Evolutionary conservation across 1,140 invertebrate species (phyloP), one percentile per base, ranked within the genome.

Genomic region (Caerostris extrusa): DNA sequence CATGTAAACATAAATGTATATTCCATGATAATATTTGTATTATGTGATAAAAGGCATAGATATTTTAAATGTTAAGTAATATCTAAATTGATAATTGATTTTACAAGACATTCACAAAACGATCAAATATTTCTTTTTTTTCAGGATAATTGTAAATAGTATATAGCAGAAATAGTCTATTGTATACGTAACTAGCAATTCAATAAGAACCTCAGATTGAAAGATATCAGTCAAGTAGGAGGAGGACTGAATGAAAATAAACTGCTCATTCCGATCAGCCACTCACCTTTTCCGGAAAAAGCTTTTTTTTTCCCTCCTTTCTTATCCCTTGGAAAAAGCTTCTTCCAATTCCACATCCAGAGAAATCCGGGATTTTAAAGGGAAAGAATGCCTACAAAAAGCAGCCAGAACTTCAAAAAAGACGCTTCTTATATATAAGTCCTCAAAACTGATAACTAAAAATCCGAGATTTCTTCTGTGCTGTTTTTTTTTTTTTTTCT

Each of bases 361-460:
- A 85, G n/a, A n/a, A n/a, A 58, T 60, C 55, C 57, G 82, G 17
- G n/a, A 85, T 58, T 58, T 58, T 58, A 85, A 85, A 85, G 82
- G 14, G 55, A 85, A 85, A 85, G 82, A 85, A 85, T 85, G 82
- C 55, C 82, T 60, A n/a, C 55, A n/a, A 57, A 58, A 85, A 85
- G 57, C 56, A 57, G 57, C 17, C n/a, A 82, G 53, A 57, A 85
- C 82, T 85, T 85, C 82, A 85, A 85, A 85, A 56, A 34, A 58
- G 57, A 55, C 7, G 10, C 19, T 34, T 77, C 50, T 34, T 77
- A 53, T 77, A 77, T 50, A 77, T 34, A 88, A 88, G 86, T 88
- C 86, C 50, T 88, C 86, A 88, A 88, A 85, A 88, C 86, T 88
- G 86, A 88, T 88, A 88, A 88, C 86, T 88, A 88, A 88, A 83